Evolutionary conservation across 2,113 vertebrate species (phyloP).

Genomic region (Sylvilagus bachmani): DNA sequence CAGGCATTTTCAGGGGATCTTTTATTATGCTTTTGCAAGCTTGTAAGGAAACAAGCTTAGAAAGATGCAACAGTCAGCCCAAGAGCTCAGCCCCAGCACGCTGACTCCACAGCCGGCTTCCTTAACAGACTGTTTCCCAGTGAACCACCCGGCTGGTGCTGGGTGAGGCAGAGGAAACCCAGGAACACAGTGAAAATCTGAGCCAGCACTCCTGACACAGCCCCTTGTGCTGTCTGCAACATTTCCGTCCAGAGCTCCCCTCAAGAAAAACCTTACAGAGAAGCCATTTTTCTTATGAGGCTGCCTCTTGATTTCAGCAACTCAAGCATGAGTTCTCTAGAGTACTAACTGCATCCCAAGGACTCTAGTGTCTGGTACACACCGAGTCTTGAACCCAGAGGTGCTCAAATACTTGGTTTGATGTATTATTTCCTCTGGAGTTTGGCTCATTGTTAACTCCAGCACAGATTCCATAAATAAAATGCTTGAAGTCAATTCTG

Average conservation of each 20-base stretch:
- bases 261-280: neutral
- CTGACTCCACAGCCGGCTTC: neutral
- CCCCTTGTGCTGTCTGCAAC: neutral
- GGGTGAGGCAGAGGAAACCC: neutral
- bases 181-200: neutral
- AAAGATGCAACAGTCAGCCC: neutral
- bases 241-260: neutral
- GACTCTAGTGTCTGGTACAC: neutral
- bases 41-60: neutral
- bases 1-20: neutral
- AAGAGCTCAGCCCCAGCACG: neutral
- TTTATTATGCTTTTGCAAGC: neutral
- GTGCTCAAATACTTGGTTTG: conserved; percentile 4
- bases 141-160: too few species aligned
- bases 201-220: neutral
- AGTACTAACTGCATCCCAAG: neutral
- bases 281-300: neutral
- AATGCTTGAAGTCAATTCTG: conserved; percentile 41
- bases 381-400: neutral
- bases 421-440: conserved; percentile 21
- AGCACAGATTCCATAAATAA: conserved; percentile 63
- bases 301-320: conserved; percentile 29
- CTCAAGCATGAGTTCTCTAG: neutral
- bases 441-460: conserved; percentile 4
- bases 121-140: neutral